Base-by-base conservation (phyloP, 1,140 invertebrate species). In the Trachelipus rathkii region DNA sequence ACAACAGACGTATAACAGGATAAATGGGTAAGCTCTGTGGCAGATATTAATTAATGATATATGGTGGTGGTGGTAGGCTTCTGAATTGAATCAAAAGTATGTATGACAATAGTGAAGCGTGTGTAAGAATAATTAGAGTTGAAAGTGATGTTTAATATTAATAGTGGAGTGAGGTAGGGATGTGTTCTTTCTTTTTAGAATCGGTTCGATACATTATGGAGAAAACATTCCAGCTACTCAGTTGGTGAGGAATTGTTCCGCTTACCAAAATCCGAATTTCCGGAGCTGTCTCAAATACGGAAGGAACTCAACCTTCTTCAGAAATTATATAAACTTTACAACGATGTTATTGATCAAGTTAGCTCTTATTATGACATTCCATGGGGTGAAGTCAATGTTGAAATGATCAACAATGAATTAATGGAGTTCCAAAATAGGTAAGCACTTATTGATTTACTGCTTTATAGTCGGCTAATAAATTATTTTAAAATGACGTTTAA, bases 331-430 rank as follows among this genome's bases (percentile, higher is more conserved):
- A 95, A 96, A 84, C 86, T 98, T 0, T 98, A 98, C 84, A 97
- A 97, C 84, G 94, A 96, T 82, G 96, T 98, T 0, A 96, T 98
- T 76, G 95, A 97, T 83, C 88, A 94, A 78, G 95, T 98, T 11
- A 95, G 93, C 84, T 95, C 94, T 82, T 98, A 98, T 85, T 97
- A 97, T 82, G 95, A 97, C 83, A 97, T 98, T 82, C 91, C 94
- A 0, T 98, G 96, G 96, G 91, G 90, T 46, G 95, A 97, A 83
- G 94, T 98, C 1, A 96, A 98, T 82, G 96, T 98, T 82, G 96
- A 98, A 84, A 94, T 96, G 83, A 98, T 98, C 79, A 97, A 97
- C 83, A 96, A 96, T 83, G 95, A 98, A 84, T 86, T 98, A 11
- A 93, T 96, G 90, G 96, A 98, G 82, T 98, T 98, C 83, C 96